A percentile compares a stretch with the other conserved stretches of the same genome.
These are phyloP conservation scores for Pogonognathellus flavescens DNA, from an alignment of 1,140 invertebrate genomes.

Conservation along the genomic window DNA sequence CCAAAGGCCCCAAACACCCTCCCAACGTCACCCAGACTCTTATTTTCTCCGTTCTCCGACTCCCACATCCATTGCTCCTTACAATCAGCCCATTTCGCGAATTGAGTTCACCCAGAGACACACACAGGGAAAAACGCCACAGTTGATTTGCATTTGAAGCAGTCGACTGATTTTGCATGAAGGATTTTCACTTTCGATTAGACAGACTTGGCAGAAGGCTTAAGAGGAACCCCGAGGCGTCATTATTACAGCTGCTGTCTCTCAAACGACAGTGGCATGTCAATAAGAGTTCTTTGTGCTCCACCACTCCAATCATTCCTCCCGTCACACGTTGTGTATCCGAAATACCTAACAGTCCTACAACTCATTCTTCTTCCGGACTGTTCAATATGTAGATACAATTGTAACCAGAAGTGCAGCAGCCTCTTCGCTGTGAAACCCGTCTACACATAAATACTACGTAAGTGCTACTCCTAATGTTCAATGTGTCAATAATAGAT, in stretches of 20 bases:
- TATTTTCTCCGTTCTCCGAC: not conserved
- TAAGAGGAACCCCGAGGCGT: not conserved
- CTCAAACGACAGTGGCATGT: constrained; percentile 1
- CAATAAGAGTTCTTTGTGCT: constrained; percentile 19
- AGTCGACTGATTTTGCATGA: not conserved
- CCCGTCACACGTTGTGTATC: not conserved
- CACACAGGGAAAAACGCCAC: too few species aligned
- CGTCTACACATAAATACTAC: too few species aligned
- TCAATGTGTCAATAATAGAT: constrained; percentile 12
- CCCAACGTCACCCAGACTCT: not conserved
- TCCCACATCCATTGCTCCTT: too few species aligned
- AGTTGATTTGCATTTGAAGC: not conserved
- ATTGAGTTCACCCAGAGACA: not conserved
- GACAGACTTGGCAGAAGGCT: constrained; percentile 6
- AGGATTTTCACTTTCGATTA: not conserved
- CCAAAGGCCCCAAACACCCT: too few species aligned
- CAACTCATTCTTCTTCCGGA: not conserved
- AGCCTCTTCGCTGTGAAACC: too few species aligned
- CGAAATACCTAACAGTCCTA: not conserved
- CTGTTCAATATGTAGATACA: too few species aligned
- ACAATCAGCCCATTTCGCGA: not conserved
- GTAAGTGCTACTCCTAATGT: not conserved
- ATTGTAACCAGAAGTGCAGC: too few species aligned
- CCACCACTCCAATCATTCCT: not conserved
- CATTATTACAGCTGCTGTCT: constrained; percentile 35